These are phyloP conservation scores for Hydrozoanthus tunicans DNA, from an alignment of 64 coral and sea anemone genomes.

Conservation along the genomic window DNA sequence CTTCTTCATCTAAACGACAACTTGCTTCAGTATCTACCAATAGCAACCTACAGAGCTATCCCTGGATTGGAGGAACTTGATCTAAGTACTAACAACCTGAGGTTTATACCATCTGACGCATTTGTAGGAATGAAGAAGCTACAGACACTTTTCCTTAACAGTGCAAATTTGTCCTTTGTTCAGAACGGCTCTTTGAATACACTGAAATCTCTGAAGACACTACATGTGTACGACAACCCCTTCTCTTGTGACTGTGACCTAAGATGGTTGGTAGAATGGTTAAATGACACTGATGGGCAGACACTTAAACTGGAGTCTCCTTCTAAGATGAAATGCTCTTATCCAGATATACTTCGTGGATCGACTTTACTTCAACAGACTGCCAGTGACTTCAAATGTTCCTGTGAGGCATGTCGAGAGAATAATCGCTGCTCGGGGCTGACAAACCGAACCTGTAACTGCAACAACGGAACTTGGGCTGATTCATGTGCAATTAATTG, in stretches of 20 bases:
- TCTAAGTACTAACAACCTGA: conserved; percentile 35
- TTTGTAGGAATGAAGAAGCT: conserved; percentile 37
- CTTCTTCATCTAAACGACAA: conserved; percentile 48
- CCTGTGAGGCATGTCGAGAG: conserved; percentile 21
- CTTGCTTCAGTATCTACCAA: background rate
- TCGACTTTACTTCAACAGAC: conserved; percentile 13
- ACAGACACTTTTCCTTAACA: conserved; percentile 39
- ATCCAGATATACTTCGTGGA: background rate
- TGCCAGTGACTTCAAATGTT: conserved; percentile 24
- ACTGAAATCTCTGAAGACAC: background rate
- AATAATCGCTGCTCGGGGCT: conserved; percentile 9
- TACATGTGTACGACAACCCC: conserved; percentile 30
- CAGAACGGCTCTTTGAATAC: conserved; percentile 35
- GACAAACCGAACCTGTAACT: conserved; percentile 25
- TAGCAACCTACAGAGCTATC: background rate
- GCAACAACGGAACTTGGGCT: conserved; percentile 1
- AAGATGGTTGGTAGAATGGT: conserved; percentile 43
- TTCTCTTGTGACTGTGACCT: conserved; percentile 36
- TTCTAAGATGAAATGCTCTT: conserved; percentile 19
- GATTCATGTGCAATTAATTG: conserved; percentile 37
- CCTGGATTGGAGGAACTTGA: conserved; percentile 16
- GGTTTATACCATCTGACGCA: conserved; percentile 41
- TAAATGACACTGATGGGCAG: background rate
- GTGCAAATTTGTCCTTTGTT: conserved; percentile 36
- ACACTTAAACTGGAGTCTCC: background rate